Conservation (phyloP, 2,797 vertebrate species). For the Eleutherodactylus coqui region DNA sequence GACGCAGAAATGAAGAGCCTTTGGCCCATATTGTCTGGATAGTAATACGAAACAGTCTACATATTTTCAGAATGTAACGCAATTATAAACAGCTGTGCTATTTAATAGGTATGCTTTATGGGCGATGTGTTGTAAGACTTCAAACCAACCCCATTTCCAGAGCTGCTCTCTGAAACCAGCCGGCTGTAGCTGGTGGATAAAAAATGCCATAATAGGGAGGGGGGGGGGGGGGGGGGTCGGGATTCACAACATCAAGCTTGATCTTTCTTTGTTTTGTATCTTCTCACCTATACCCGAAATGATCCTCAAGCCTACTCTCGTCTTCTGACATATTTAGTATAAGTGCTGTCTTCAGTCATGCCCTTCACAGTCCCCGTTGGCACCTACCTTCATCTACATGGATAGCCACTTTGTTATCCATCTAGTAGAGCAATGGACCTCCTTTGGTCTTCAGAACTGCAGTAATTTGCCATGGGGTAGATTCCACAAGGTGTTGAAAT, state of each 20-base stretch:
- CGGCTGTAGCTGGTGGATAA: not conserved
- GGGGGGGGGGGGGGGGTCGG: too few species aligned
- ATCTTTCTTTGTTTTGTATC: not conserved
- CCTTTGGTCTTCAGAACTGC: too few species aligned
- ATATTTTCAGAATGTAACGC: constrained; percentile 23
- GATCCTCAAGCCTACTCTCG: not conserved
- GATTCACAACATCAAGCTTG: not conserved
- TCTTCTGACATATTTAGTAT: not conserved
- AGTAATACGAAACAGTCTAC: constrained; percentile 37
- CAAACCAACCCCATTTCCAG: not conserved
- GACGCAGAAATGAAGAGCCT: constrained; percentile 27
- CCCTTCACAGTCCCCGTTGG: too few species aligned
- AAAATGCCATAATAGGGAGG: not conserved
- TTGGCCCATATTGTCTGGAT: constrained; percentile 29
- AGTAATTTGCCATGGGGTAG: too few species aligned
- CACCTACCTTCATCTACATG: too few species aligned
- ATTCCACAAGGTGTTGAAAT: too few species aligned
- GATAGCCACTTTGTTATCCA: too few species aligned
- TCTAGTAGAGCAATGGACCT: too few species aligned
- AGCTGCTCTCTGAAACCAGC: not conserved
- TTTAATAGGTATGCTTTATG: constrained; percentile 27
- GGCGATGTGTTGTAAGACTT: constrained; percentile 14
- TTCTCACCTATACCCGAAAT: not conserved
- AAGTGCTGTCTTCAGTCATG: not conserved
- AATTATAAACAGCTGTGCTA: constrained; percentile 41